A percentile compares a stretch with the other conserved stretches of the same genome.
Evolutionary conservation across 2,797 vertebrate genomes (phyloP).

Genomic region (Onychomys leucogaster): DNA sequence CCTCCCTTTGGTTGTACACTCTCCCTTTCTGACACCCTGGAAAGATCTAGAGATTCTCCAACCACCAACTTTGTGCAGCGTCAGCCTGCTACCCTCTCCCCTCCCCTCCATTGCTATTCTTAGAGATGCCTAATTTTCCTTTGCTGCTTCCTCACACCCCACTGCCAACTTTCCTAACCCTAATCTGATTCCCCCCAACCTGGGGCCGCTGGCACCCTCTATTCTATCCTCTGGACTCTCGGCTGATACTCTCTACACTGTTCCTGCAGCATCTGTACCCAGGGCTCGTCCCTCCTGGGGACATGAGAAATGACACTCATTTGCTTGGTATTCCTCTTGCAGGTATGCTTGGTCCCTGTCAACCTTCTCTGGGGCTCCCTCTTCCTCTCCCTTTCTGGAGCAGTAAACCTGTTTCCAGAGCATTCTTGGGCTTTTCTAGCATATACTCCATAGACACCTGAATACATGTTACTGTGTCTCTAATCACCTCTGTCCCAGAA

Average conservation of each 20-base stretch:
- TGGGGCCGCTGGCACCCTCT: no score
- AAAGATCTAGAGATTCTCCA: neutral
- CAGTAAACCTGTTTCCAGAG: neutral
- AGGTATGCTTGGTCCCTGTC: neutral
- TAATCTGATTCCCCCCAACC: neutral
- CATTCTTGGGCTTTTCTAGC: neutral
- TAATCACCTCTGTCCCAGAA: neutral
- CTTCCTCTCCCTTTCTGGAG: neutral
- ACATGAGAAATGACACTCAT: neutral
- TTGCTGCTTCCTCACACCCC: neutral
- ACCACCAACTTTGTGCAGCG: neutral
- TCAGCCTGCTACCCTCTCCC: neutral
- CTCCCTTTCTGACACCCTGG: conserved; percentile 29
- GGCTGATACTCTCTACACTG: neutral
- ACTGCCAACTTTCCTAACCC: neutral
- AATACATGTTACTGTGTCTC: neutral
- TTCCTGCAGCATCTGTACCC: neutral
- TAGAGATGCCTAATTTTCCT: neutral
- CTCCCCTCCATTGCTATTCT: neutral
- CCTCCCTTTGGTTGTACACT: neutral
- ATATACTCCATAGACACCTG: neutral
- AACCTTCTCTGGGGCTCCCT: neutral
- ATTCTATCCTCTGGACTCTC: neutral
- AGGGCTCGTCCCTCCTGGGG: neutral
- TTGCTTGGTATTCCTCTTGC: conserved; percentile 29